These are phyloP conservation scores for Mizuhopecten yessoensis DNA, from an alignment of 1,140 invertebrate genomes.

Conservation along the genomic window DNA sequence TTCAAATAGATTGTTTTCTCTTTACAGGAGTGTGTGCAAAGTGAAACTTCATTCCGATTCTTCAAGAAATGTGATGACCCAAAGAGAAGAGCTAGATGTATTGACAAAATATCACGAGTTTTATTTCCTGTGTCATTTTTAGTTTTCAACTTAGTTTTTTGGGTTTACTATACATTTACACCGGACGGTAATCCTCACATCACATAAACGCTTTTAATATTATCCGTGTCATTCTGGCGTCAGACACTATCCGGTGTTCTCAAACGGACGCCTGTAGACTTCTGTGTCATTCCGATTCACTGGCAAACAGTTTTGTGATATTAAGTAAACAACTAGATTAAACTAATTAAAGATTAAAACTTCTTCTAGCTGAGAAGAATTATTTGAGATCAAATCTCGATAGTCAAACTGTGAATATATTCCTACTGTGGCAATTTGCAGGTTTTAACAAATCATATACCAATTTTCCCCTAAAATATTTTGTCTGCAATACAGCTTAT, in stretches of 20 bases:
- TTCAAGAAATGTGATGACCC: slow-evolving; percentile 41
- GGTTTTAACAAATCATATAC: too few species aligned
- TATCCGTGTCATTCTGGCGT: background rate
- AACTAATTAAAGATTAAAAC: too few species aligned
- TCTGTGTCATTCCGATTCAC: background rate
- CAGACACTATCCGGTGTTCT: background rate
- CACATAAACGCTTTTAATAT: background rate
- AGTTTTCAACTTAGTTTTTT: slow-evolving; percentile 60
- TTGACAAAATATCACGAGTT: slow-evolving; percentile 55
- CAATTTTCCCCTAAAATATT: too few species aligned
- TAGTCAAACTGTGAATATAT: too few species aligned
- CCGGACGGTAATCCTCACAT: background rate
- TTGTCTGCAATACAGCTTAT: too few species aligned
- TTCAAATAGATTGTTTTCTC: too few species aligned
- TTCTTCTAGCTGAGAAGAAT: too few species aligned
- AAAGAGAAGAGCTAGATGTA: slow-evolving; percentile 36
- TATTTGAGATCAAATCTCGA: too few species aligned
- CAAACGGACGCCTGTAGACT: background rate
- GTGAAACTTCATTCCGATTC: background rate
- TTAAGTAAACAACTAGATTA: background rate
- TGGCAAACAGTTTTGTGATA: too few species aligned
- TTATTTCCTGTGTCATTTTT: slow-evolving; percentile 49
- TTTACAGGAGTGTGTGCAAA: background rate
- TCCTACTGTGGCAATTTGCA: too few species aligned
- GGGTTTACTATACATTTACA: slow-evolving; percentile 53